Evolutionary conservation across 2,888 invertebrate genomes (phyloP), one percentile per base, ranked within the genome.

Genomic region (Polydrusus tereticollis): DNA sequence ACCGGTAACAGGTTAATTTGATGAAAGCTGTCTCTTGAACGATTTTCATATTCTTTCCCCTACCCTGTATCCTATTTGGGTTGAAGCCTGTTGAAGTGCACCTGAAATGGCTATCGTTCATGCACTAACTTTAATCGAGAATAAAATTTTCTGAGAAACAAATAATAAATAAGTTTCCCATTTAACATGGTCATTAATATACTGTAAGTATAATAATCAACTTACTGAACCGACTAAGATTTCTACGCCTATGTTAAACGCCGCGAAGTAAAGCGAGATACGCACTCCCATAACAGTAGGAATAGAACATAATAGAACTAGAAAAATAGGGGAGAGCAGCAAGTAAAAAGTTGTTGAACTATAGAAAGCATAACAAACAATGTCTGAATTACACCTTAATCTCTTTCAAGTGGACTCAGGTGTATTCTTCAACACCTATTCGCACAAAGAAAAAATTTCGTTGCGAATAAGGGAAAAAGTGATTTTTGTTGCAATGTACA

Each of bases 321-420:
- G 52, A 55, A 52, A n/a, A 65, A 67, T 58, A 58, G 41, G 63
- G 69, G 43, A 23, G 8, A 52, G 10, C 23, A 16, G n/a, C 45
- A 60, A 66, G 36, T 55, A 55, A 65, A 67, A 50, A 47, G 38
- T 52, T 66, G 62, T 69, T 60, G 62, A 62, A 62, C 69, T 62
- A 69, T 60, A 62, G 69, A 62, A 69, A 69, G 69, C 29, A 69
- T 65, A 73, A 73, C 73, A 73, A 73, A 73, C 73, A 73, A 69
- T 65, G 60, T 73, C 65, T 65, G 73, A 73, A 73, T 73, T 69
- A 73, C 83, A 83, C 82, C 83, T 83, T 83, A 84, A 84, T 84
- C 84, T 83, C 79, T 83, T 82, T 83, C 82, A 78, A 83, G 83
- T 83, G 83, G 82, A 81, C 79, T 84, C 84, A 84, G 84, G 83